Evolutionary conservation across 1,140 invertebrate genomes (phyloP).

Genomic region (Euura saliciscinereae): DNA sequence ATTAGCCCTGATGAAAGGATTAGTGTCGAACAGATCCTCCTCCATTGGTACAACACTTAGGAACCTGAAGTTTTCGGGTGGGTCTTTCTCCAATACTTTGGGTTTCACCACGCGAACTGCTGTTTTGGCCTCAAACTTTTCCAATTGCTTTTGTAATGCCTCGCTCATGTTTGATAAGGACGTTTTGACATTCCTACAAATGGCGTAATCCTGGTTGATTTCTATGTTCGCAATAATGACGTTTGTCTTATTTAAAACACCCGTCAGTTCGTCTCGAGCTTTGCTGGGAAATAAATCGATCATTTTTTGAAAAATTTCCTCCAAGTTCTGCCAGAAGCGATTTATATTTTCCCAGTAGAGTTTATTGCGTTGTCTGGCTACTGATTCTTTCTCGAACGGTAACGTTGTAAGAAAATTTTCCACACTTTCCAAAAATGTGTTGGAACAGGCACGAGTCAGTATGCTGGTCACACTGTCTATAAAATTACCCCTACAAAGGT

Average conservation of each 20-base stretch:
- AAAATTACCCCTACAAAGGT: background rate
- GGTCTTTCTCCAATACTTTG: conserved; percentile 45
- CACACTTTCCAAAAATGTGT: background rate
- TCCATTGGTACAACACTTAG: conserved; percentile 54
- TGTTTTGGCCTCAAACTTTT: conserved; percentile 43
- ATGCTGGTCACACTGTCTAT: background rate
- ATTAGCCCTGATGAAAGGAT: conserved; percentile 64
- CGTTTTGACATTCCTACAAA: background rate
- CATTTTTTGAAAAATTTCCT: conserved; percentile 46
- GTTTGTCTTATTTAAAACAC: conserved; percentile 48
- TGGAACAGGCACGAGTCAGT: background rate
- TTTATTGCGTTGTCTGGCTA: conserved; percentile 37
- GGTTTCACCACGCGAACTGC: conserved; percentile 38
- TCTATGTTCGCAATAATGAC: conserved; percentile 48
- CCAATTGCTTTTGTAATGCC: conserved; percentile 39
- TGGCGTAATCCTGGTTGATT: conserved; percentile 37
- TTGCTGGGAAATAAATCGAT: conserved; percentile 48
- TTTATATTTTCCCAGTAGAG: conserved; percentile 52
- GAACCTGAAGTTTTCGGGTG: conserved; percentile 56
- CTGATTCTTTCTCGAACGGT: background rate
- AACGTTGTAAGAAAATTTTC: background rate
- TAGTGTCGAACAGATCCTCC: conserved; percentile 29
- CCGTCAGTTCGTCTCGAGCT: conserved; percentile 45
- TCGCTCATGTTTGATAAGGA: conserved; percentile 35
- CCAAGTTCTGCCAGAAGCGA: conserved; percentile 53